Evolutionary conservation across 2,113 vertebrate species (phyloP), one percentile per base, ranked within the genome.

Genomic region (Onychorhynchus coronatus): DNA sequence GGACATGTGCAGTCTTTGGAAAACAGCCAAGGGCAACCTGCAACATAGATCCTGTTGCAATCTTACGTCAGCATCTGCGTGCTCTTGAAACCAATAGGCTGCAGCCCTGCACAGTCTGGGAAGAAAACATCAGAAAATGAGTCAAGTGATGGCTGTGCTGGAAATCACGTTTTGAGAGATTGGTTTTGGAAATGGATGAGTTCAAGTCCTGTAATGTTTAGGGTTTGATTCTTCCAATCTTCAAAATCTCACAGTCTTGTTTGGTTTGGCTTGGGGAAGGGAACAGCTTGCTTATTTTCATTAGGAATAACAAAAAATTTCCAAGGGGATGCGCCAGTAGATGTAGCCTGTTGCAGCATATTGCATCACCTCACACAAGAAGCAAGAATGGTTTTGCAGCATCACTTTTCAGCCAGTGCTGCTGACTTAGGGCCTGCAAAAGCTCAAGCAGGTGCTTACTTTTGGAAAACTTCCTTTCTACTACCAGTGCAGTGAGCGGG

Each of bases 21-120:
- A 83, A 92, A 46, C 53, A 90, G 23, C 13, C 78, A 50, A 42
- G 18, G 9, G 6, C 0, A 0, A 74, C 23, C 22, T 70, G 55
- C 50, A 80, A 53, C 0, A 0, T 1, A 27, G 46, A 58, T 28
- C 28, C 77, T 58, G 9, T 67, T 85, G 50, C 30, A 49, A 2
- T 88, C 72, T 62, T 76, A 7, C 2, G 8, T 77, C n/a, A 62
- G 25, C 63, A 62, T 23, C 44, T 79, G 44, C 1, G 0, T 42
- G 73, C 35, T 70, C 82, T 79, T 47, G 18, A 79, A 91, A 52
- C 12, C 0, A 1, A 4, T 11, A 46, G 52, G 9, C 21, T 61
- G n/a, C 42, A 85, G 31, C 42, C 28, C 8, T 74, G 28, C 14
- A 11, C 46, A 9, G 14, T 11, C 21, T 68, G 49, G 24, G 14